These are phyloP conservation scores for Rhopalosiphum maidis DNA, from an alignment of 1,140 invertebrate species.

Conservation along the genomic window DNA sequence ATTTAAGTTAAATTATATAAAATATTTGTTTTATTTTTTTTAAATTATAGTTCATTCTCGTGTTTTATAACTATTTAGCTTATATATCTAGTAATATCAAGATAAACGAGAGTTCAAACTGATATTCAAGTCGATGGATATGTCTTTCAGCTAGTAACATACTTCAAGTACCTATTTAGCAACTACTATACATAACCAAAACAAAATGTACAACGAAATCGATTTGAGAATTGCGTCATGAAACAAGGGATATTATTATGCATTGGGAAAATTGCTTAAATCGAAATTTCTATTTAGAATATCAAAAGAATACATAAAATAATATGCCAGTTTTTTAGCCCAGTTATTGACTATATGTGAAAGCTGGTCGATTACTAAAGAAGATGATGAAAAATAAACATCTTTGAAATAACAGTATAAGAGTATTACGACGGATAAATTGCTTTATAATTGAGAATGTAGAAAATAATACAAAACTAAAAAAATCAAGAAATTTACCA, in stretches of 20 bases:
- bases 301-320: neutral
- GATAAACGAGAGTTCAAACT: neutral
- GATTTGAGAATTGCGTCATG: neutral
- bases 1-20: neutral
- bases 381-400: conserved; percentile 1
- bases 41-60: too few relatives aligned
- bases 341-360: neutral
- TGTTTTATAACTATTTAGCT: neutral
- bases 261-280: neutral
- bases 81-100: neutral
- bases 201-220: conserved; percentile 1
- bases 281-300: neutral
- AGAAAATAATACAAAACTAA: neutral
- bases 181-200: neutral
- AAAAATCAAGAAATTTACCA: neutral
- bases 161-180: neutral
- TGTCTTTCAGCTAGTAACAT: neutral
- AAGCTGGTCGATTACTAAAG: neutral
- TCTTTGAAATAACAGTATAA: neutral
- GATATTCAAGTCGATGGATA: neutral
- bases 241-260: neutral
- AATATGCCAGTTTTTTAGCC: neutral
- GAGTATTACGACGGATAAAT: neutral
- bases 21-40: neutral
- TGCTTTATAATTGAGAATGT: neutral